A percentile compares a stretch with the other conserved stretches of the same genome.
These are phyloP conservation scores for Asobara japonica DNA, from an alignment of 1,140 invertebrate genomes.

Conservation along the genomic window DNA sequence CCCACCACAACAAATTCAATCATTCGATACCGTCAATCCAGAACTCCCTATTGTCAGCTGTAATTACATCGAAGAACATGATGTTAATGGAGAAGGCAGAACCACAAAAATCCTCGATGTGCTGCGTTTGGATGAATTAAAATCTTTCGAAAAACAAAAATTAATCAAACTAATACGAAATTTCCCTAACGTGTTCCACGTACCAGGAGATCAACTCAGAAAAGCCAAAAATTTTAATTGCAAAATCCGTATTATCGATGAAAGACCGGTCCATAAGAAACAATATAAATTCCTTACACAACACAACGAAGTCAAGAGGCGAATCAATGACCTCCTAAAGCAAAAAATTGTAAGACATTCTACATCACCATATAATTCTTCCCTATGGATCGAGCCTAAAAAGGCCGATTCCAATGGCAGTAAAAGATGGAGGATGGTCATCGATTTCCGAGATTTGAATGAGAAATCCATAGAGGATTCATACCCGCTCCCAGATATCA, in stretches of 20 bases:
- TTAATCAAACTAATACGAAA: background rate
- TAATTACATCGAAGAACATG: background rate
- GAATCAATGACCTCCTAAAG: background rate
- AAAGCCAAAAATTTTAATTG: background rate
- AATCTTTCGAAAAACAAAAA: background rate
- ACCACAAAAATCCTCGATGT: background rate
- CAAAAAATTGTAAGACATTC: constrained; percentile 5
- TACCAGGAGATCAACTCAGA: constrained; percentile 1
- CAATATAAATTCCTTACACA: constrained; percentile 1
- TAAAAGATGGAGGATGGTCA: background rate
- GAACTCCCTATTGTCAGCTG: too few species aligned
- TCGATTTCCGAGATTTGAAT: background rate
- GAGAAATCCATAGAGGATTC: background rate
- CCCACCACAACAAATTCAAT: background rate
- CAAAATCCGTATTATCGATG: constrained; percentile 10
- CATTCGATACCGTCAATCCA: background rate
- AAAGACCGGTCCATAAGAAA: constrained; percentile 3
- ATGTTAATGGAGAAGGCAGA: background rate
- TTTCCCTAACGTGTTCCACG: background rate
- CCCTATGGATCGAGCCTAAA: constrained; percentile 2
- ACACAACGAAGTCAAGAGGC: background rate
- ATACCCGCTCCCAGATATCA: background rate
- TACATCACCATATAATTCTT: background rate
- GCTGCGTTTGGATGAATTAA: background rate
- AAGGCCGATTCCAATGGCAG: background rate